These are phyloP conservation scores for Cheilosia scutellata DNA, from an alignment of 2,888 invertebrate genomes.

Conservation along the genomic window DNA sequence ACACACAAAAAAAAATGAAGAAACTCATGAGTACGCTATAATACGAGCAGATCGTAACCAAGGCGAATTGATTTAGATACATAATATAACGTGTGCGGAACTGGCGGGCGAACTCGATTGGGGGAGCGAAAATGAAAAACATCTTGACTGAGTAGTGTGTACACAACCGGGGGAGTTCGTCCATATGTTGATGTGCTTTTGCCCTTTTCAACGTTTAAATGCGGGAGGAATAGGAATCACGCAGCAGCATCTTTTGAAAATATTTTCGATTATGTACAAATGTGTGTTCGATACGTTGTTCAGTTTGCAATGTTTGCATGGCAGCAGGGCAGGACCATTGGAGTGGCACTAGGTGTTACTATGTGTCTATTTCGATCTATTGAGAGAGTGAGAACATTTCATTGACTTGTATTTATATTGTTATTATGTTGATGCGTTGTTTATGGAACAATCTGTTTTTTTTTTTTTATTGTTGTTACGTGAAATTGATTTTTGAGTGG, in stretches of 20 bases:
- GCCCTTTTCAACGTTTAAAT: conserved; percentile 11
- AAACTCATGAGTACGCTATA: too few species aligned
- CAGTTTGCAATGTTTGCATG: background rate
- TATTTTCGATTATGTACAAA: conserved; percentile 24
- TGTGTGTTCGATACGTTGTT: background rate
- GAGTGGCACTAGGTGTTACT: too few species aligned
- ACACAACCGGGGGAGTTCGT: background rate
- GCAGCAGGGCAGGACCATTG: background rate
- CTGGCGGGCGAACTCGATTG: background rate
- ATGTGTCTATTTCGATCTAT: too few species aligned
- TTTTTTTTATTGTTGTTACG: too few species aligned
- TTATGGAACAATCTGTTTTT: too few species aligned
- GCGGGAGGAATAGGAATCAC: background rate
- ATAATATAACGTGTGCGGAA: background rate
- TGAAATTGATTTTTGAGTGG: too few species aligned
- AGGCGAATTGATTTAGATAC: too few species aligned
- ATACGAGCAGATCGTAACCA: too few species aligned
- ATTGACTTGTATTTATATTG: too few species aligned
- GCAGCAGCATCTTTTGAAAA: conserved; percentile 25
- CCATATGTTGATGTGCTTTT: conserved; percentile 28
- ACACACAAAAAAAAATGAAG: too few species aligned
- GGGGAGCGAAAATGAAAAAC: background rate
- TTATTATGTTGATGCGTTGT: too few species aligned
- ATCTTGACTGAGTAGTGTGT: background rate
- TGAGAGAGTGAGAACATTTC: too few species aligned